Evolutionary conservation across 2,797 vertebrate species (phyloP).

Genomic region (Thalassophryne amazonica): DNA sequence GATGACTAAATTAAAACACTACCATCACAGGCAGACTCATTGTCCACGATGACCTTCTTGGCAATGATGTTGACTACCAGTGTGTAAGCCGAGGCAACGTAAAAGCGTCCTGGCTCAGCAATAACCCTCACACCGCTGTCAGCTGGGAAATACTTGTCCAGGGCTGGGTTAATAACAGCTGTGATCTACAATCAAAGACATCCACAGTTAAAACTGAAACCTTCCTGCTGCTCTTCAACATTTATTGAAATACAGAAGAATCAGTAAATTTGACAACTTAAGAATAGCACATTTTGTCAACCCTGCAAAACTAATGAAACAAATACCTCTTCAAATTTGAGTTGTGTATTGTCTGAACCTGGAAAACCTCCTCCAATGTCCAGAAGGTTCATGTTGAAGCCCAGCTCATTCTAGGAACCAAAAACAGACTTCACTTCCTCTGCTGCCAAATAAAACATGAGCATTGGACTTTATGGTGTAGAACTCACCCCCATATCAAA

Average conservation of each 20-base stretch:
- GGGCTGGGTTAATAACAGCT: constrained; percentile 86
- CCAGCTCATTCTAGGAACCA: constrained; percentile 83
- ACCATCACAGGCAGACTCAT: constrained; percentile 85
- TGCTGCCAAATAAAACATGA: not conserved
- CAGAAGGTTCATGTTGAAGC: constrained; percentile 90
- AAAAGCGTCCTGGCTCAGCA: constrained; percentile 93
- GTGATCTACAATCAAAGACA: constrained; percentile 78
- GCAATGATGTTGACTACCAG: constrained; percentile 96
- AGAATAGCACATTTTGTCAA: too few relatives aligned
- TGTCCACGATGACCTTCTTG: constrained; percentile 91
- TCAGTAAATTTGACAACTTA: too few relatives aligned
- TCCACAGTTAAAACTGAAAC: not conserved
- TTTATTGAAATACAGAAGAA: too few relatives aligned
- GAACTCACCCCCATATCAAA: constrained; percentile 94
- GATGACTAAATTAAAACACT: not conserved
- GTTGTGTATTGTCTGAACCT: constrained; percentile 89
- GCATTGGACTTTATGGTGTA: not conserved
- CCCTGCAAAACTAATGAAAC: too few relatives aligned
- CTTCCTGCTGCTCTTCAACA: too few relatives aligned
- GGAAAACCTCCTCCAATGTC: constrained; percentile 98
- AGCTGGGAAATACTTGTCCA: constrained; percentile 93
- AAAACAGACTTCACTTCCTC: not conserved
- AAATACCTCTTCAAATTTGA: constrained; percentile 96
- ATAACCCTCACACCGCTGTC: constrained; percentile 87
- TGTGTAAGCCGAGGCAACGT: constrained; percentile 93